phyloP scores from a whole-genome alignment of 2,888 invertebrate species.

The Hemicrepidius hirtus region DNA sequence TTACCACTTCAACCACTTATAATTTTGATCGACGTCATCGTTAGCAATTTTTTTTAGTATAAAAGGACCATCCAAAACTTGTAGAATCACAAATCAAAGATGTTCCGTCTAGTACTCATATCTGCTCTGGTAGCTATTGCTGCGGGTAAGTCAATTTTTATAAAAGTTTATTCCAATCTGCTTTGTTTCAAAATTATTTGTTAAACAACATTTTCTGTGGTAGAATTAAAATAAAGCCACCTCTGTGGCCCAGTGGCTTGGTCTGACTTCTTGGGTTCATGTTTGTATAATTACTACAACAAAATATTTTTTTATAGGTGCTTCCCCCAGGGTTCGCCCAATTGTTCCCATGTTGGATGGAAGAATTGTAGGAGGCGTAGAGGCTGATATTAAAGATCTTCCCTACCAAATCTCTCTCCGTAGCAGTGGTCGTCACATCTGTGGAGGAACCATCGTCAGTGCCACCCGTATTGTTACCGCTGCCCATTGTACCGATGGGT shows the following conservation, averaged over 20 bases:
- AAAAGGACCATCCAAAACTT: too few relatives aligned
- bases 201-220: too few relatives aligned
- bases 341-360: conserved; percentile 44
- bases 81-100: not conserved
- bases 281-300: too few relatives aligned
- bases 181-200: too few relatives aligned
- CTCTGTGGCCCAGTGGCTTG: too few relatives aligned
- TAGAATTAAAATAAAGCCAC: too few relatives aligned
- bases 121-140: conserved; percentile 14
- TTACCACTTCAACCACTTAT: too few relatives aligned
- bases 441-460: conserved; percentile 61
- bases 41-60: too few relatives aligned
- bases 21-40: too few relatives aligned
- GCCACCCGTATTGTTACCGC: conserved; percentile 59
- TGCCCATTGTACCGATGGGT: conserved; percentile 61
- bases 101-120: not conserved
- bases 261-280: too few relatives aligned
- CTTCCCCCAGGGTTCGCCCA: not conserved
- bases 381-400: conserved; percentile 57
- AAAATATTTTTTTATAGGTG: not conserved
- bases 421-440: conserved; percentile 55
- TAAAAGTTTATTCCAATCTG: too few relatives aligned
- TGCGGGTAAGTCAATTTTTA: conserved; percentile 23
- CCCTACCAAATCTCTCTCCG: conserved; percentile 62
- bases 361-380: conserved; percentile 61